Base-by-base conservation (phyloP, 2,888 invertebrate genomes). In the Dicyrtoma fusca region DNA sequence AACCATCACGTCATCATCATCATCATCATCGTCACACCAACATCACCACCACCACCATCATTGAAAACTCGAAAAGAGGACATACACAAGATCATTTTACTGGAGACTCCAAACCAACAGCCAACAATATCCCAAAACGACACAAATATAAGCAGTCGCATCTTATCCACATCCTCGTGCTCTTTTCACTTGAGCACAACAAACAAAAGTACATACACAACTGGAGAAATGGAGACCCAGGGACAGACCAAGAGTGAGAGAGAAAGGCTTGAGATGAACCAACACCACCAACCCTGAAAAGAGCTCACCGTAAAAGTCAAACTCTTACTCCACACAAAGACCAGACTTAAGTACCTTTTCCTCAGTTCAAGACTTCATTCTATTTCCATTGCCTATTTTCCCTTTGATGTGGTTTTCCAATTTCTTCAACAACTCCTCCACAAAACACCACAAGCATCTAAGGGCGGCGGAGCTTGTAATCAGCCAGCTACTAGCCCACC, bases 371-470 rank as follows among this genome's bases (percentile, higher is more conserved):
- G 59, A 61, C 47, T 69, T 59, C 34, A 69, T 61, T 59, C 62
- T 47, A 69, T 62, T 61, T 47, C 26, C 45, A 47, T 69, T 47
- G 23, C 23, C 42, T 55, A 14, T 25, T 42, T 57, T n/a, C 64
- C 14, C 44, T 45, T 66, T 66, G 61, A 61, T 66, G 72, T 55
- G 25, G 66, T 49, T 66, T 23, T 42, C 19, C 34, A 66, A 66
- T 71, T 65, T 47, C 44, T 72, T 49, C 34, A 51, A 65, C 57
- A 57, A 53, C 64, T 45, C 64, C 53, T 55, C n/a, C 34, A 63
- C 63, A 19, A 34, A 53, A 53, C 69, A 57, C 63, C 63, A 65
- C 42, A 42, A 55, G 44, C 34, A 34, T 5, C 34, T 34, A 34
- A 34, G 34, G 34, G 34, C 34, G 34, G 34, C 34, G 4, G 8